A percentile compares a stretch with the other conserved stretches of the same genome.
phyloP scores from a whole-genome alignment of 1,140 invertebrate species.

The Drosophila novamexicana region DNA sequence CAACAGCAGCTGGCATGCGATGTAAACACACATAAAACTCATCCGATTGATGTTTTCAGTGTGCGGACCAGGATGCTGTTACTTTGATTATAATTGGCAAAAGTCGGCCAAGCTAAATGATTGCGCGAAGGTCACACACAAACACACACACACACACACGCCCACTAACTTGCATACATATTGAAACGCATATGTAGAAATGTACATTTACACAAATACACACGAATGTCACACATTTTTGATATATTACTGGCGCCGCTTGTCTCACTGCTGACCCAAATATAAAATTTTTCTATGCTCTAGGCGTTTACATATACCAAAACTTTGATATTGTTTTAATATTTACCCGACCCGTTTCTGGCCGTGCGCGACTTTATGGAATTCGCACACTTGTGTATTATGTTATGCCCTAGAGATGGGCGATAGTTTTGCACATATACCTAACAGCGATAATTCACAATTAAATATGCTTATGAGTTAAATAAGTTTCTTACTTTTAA shows the following conservation, averaged over 20 bases:
- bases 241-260: conserved; percentile 20
- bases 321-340: conserved; percentile 35
- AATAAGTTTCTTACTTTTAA: too few species aligned
- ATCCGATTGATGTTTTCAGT: neutral
- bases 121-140: conserved; percentile 69
- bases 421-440: neutral
- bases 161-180: conserved; percentile 26
- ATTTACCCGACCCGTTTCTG: conserved; percentile 46
- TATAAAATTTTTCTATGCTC: conserved; percentile 24
- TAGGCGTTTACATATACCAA: conserved; percentile 5
- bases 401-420: conserved; percentile 27
- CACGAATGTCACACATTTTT: conserved; percentile 25
- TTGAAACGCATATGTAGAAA: conserved; percentile 20
- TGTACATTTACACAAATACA: conserved; percentile 11
- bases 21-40: neutral
- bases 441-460: conserved; percentile 16
- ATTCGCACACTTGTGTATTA: conserved; percentile 39
- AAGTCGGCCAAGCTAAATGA: conserved; percentile 54
- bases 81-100: conserved; percentile 59
- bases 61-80: conserved; percentile 31
- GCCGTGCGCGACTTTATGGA: conserved; percentile 49
- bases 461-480: neutral
- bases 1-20: conserved; percentile 2
- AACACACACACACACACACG: conserved; percentile 8
- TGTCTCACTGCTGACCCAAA: conserved; percentile 31